Evolutionary conservation across 2,113 vertebrate genomes (phyloP), one percentile per base, ranked within the genome.

Genomic region (Hyperopisus bebe): DNA sequence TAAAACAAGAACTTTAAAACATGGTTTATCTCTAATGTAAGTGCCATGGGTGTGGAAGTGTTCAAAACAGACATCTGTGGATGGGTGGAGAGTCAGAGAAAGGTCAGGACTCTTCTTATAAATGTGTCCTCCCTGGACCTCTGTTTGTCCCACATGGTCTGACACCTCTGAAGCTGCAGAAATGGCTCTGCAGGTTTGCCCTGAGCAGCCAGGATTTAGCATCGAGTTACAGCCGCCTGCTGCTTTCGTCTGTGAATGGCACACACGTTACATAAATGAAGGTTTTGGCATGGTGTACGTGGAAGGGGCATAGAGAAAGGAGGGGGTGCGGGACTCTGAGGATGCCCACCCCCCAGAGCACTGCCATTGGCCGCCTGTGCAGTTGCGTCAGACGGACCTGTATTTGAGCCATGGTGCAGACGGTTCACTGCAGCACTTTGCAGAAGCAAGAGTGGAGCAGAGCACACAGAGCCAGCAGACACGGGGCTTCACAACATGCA

Each of bases 361-460:
- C 66, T 70, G 88, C 89, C 86, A 95, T 95, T 95, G 94, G 94
- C 92, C 88, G 93, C 92, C 93, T 94, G 93, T 91, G 88, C 90
- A 89, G 92, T 93, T 95, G 93, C 94, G 91, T 95, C 95, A 94
- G 93, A 90, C 93, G 89, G 93, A 92, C 77, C 19, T 93, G 91
- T 95, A 95, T 95, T 95, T 96, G 92, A 94, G 94, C 91, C 86
- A 92, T 85, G 92, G 94, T 94, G 95, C 95, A 95, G 95, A 94
- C 92, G 95, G 93, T 96, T 95, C 94, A 96, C 96, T 95, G 96
- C 96, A 97, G 96, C 95, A 95, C 95, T 97, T 95, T 92, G 89
- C 88, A 90, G 89, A 58, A 47, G 91, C 92, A 93, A 94, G 96
- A 95, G 91, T 94, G 90, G 93, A 80, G 80, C 91, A 19, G 31